These are phyloP conservation scores for Ptychodera flava DNA, from an alignment of 35 echinoderm and acorn worm species.

Conservation along the genomic window DNA sequence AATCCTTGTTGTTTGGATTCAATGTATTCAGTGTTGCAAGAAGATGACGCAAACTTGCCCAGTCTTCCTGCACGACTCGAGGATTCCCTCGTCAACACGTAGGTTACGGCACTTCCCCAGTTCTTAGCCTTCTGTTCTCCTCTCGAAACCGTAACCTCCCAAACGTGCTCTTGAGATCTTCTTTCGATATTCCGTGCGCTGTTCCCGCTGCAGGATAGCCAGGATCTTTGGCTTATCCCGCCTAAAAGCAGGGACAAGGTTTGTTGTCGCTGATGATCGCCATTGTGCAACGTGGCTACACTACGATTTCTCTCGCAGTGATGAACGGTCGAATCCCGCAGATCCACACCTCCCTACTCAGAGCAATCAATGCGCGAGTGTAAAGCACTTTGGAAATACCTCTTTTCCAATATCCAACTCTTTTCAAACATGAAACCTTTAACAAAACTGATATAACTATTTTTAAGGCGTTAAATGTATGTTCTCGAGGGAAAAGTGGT, in stretches of 20 bases:
- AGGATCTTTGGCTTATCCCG: not conserved
- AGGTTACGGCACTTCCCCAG: no score
- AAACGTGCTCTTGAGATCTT: not conserved
- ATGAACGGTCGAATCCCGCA: not conserved
- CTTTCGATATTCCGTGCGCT: not conserved
- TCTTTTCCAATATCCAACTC: not conserved
- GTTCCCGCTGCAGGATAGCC: not conserved
- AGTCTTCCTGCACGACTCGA: not conserved
- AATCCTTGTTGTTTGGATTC: not conserved
- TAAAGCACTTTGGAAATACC: not conserved
- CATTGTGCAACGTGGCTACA: not conserved
- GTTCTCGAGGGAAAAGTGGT: not conserved
- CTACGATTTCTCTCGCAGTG: not conserved
- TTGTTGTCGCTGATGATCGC: not conserved
- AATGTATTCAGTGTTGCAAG: not conserved
- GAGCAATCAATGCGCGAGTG: not conserved
- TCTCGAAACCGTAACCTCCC: no score
- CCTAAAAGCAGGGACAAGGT: not conserved
- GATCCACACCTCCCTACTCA: not conserved
- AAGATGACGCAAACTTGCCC: not conserved
- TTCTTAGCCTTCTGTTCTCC: no score
- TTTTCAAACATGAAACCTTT: not conserved
- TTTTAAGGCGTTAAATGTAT: not conserved
- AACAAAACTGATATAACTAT: not conserved
- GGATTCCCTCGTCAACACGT: not conserved